phyloP scores from a whole-genome alignment of 2,888 invertebrate genomes.

The Drosophila seclusa region DNA sequence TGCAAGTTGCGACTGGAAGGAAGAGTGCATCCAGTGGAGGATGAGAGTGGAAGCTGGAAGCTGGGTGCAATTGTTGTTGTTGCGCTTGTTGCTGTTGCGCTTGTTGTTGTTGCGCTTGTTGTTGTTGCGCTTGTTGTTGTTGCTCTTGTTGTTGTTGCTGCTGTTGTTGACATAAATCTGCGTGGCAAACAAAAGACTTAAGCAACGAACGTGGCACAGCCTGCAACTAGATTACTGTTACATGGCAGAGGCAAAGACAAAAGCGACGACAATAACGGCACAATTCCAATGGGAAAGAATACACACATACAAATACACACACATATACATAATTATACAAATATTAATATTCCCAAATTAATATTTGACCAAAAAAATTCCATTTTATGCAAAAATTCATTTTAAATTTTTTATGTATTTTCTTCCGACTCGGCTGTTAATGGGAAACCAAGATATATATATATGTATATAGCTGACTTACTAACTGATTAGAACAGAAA shows the following conservation, averaged over 20 bases:
- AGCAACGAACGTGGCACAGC: conserved; percentile 71
- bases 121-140: conserved; percentile 1
- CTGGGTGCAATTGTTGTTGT: conserved; percentile 11
- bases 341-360: background rate
- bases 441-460: too few relatives aligned
- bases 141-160: background rate
- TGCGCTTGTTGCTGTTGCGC: conserved; percentile 4
- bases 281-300: conserved; percentile 15
- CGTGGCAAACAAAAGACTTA: conserved; percentile 76
- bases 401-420: background rate
- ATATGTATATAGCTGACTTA: background rate
- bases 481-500: background rate
- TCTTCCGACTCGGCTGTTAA: background rate
- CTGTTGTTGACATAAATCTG: conserved; percentile 67
- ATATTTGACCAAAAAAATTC: background rate
- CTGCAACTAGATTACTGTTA: conserved; percentile 78
- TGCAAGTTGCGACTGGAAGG: conserved; percentile 48
- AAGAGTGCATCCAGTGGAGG: background rate
- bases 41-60: conserved; percentile 17
- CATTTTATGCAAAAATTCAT: background rate
- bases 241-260: conserved; percentile 36
- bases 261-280: conserved; percentile 38
- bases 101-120: conserved; percentile 13
- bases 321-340: background rate
- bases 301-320: background rate